Percentiles rank a stretch among this genome's conserved stretches.
Conservation (phyloP, 2,113 vertebrate genomes). For the Melanostigma gelatinosum region DNA sequence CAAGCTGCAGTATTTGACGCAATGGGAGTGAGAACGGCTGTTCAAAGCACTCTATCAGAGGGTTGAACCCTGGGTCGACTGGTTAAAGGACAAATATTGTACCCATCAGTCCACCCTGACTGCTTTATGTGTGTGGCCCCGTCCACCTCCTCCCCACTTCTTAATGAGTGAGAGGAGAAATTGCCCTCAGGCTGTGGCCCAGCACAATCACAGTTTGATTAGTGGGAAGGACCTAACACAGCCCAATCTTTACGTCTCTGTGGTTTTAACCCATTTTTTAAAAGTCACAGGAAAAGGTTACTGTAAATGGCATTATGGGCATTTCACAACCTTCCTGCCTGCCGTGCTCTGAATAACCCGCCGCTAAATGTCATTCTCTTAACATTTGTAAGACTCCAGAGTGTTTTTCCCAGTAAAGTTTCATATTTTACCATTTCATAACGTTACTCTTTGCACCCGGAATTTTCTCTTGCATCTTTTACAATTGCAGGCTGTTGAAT, state of each 20-base stretch:
- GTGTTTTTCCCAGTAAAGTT: constrained; percentile 44
- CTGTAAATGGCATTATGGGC: constrained; percentile 73
- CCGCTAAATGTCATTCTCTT: constrained; percentile 75
- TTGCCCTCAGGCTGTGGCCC: constrained; percentile 45
- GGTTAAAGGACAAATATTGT: constrained; percentile 21
- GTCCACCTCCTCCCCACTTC: constrained; percentile 22
- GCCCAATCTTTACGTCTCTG: constrained; percentile 64
- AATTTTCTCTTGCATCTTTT: constrained; percentile 32
- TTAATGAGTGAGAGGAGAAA: constrained; percentile 56
- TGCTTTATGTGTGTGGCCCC: constrained; percentile 4
- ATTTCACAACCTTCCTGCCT: constrained; percentile 49
- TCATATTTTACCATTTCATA: constrained; percentile 48
- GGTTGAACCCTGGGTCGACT: background rate
- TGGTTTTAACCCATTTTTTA: constrained; percentile 77
- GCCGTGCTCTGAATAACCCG: constrained; percentile 44
- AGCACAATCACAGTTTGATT: constrained; percentile 69
- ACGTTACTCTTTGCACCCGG: constrained; percentile 14
- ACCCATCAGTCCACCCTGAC: constrained; percentile 31
- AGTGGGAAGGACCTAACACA: constrained; percentile 62
- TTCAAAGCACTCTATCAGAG: too few species aligned
- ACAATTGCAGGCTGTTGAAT: constrained; percentile 49
- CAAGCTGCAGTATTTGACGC: background rate
- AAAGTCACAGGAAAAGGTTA: constrained; percentile 78
- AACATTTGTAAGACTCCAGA: constrained; percentile 56
- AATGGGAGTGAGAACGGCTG: background rate